phyloP scores from a whole-genome alignment of 1,140 invertebrate species.

The Drosophila ficusphila region DNA sequence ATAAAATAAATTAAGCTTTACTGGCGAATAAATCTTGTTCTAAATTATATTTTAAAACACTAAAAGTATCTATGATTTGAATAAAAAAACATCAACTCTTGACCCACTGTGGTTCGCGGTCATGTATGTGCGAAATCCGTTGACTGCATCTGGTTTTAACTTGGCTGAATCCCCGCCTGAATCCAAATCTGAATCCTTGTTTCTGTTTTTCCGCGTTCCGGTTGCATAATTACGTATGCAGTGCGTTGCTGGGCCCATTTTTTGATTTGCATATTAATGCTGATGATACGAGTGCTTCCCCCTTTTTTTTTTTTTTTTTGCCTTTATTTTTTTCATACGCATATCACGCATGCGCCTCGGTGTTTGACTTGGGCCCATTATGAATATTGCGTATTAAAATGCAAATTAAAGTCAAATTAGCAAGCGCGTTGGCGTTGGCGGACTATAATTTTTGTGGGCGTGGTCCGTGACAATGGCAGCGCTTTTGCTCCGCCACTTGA shows the following conservation, averaged over 20 bases:
- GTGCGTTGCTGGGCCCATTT: constrained; percentile 51
- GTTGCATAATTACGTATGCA: constrained; percentile 53
- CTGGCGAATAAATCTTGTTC: no score
- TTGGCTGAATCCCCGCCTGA: background rate
- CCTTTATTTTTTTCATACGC: background rate
- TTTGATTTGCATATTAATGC: constrained; percentile 77
- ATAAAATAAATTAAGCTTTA: no score
- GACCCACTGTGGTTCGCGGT: background rate
- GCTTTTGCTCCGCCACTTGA: constrained; percentile 37
- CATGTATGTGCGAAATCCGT: constrained; percentile 15
- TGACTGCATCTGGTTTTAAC: constrained; percentile 15
- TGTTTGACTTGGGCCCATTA: constrained; percentile 38
- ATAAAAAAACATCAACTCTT: background rate
- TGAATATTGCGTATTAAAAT: constrained; percentile 74
- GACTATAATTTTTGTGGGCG: background rate
- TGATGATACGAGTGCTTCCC: constrained; percentile 26
- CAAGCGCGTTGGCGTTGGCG: constrained; percentile 34
- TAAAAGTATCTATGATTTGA: no score
- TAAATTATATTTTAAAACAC: no score
- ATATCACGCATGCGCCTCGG: constrained; percentile 64
- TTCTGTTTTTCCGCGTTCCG: constrained; percentile 26
- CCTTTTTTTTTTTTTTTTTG: background rate
- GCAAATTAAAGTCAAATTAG: constrained; percentile 77
- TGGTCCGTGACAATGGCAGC: background rate
- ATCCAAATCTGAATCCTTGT: constrained; percentile 8